Conservation (phyloP, 2,888 invertebrate genomes). For the Drosophila emarginata region DNA sequence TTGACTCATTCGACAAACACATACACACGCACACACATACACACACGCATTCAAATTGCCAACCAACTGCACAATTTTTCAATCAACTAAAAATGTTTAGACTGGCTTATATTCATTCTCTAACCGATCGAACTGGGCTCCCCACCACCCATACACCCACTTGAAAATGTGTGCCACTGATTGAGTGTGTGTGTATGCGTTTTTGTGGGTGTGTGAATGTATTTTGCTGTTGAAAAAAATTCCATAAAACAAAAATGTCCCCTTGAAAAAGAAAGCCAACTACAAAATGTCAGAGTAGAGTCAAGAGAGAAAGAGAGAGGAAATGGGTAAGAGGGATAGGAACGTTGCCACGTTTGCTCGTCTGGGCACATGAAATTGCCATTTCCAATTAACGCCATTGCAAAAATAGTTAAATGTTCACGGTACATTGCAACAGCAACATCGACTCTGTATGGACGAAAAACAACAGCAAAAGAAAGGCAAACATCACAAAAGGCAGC, state of each 20-base stretch:
- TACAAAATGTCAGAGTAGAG: constrained; percentile 27
- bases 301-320: not conserved
- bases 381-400: constrained; percentile 80
- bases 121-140: constrained; percentile 50
- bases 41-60: constrained; percentile 48
- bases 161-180: constrained; percentile 53
- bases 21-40: not conserved
- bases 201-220: constrained; percentile 34
- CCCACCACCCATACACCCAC: not conserved
- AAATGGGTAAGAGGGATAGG: not conserved
- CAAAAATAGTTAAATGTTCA: constrained; percentile 73
- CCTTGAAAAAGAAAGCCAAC: constrained; percentile 1
- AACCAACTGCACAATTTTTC: constrained; percentile 75
- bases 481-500: constrained; percentile 40
- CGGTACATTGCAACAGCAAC: constrained; percentile 36
- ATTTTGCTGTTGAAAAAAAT: constrained; percentile 45
- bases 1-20: not conserved
- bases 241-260: constrained; percentile 66
- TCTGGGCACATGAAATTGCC: constrained; percentile 72
- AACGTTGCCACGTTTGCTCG: constrained; percentile 34
- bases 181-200: constrained; percentile 47
- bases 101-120: constrained; percentile 59
- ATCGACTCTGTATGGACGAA: constrained; percentile 26
- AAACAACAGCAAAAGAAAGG: constrained; percentile 45
- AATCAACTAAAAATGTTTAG: constrained; percentile 75